Base-by-base conservation (phyloP, 2,888 invertebrate genomes). In the Nematopogon swammerdamellus region DNA sequence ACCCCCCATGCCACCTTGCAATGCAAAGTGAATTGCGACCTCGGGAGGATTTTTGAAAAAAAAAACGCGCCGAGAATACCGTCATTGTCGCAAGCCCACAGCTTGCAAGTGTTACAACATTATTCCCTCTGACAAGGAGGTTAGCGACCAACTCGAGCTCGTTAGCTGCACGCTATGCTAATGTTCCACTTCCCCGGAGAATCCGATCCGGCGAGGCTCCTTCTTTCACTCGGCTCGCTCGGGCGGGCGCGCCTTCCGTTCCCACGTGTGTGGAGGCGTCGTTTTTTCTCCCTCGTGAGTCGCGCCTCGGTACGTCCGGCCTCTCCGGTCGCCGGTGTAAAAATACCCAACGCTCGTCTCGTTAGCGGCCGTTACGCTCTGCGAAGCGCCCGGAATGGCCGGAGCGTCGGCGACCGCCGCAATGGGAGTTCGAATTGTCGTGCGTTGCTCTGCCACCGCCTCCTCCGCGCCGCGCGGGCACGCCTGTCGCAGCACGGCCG, bases 391-490 rank as follows among this genome's bases (percentile, higher is more conserved):
- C 54, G 62, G 59, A 56, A 60, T 58, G 60, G 44, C n/a, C 11
- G 44, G 18, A 18, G n/a, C 10, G 18, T 8, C 52, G 56, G 50
- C 47, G 52, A 53, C 53, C 57, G 60, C 57, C 36, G 11, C 25
- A 4, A 8, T 25, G 25, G 25, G 8, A 6, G 25, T 25, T 25
- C 50, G 58, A 67, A 72, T 72, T 71, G 70, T 61, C 65, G 60
- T 54, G 20, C n/a, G 45, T 50, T 51, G 50, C 51, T 52, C 52
- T 55, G 58, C 60, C 61, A 62, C 61, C 60, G 61, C 63, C 59
- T 67, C 69, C 71, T 69, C 70, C 70, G 72, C 59, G n/a, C 57
- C 53, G 16, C 48, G 11, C 46, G 14, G 16, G 5, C 29, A 10
- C n/a, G 29, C 29, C 53, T 51, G 60, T 57, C n/a, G n/a, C n/a